These are phyloP conservation scores for Rugalucina vietnamica DNA, from an alignment of 2,888 invertebrate species.

Conservation along the genomic window DNA sequence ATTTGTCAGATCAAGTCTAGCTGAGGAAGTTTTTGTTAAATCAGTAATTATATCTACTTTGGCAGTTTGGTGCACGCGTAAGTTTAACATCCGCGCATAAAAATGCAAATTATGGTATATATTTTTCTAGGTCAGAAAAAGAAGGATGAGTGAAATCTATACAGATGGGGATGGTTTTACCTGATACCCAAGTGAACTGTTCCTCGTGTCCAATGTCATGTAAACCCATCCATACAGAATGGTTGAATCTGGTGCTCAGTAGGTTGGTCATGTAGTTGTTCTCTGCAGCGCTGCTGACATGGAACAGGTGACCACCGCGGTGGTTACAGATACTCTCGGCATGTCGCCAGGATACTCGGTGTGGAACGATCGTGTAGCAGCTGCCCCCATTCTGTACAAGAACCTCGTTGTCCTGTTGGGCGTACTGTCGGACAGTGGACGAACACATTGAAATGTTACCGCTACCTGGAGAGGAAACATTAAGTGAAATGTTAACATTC, in stretches of 20 bases:
- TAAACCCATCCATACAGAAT: constrained; percentile 28
- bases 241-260: background rate
- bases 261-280: background rate
- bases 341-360: background rate
- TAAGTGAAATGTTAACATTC: background rate
- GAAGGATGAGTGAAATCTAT: too few species aligned
- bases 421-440: background rate
- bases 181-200: constrained; percentile 46
- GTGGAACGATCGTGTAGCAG: constrained; percentile 31
- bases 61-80: too few species aligned
- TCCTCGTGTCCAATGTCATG: constrained; percentile 20
- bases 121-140: too few species aligned
- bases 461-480: background rate
- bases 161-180: too few species aligned
- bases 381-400: constrained; percentile 10
- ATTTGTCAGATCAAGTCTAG: too few species aligned
- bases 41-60: too few species aligned
- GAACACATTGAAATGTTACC: constrained; percentile 8
- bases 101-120: too few species aligned
- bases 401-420: background rate
- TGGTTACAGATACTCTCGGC: constrained; percentile 24
- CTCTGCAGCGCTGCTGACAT: constrained; percentile 2
- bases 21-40: too few species aligned
- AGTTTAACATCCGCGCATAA: too few species aligned
- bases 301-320: constrained; percentile 27